These are phyloP conservation scores for Oreonectes daqikongensis DNA, from an alignment of 2,797 vertebrate genomes.

Conservation along the genomic window DNA sequence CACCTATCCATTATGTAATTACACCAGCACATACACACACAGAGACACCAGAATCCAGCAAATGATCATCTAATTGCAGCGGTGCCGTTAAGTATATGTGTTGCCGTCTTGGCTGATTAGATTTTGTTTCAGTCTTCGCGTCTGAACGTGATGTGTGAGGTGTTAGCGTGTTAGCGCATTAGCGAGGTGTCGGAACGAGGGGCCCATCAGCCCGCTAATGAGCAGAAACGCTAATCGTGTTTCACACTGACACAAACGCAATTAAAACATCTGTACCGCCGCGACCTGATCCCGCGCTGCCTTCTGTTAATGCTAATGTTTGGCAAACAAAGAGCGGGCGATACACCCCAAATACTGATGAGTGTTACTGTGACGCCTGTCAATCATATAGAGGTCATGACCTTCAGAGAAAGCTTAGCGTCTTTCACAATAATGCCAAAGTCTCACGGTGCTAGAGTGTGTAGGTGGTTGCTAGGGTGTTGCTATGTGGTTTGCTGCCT, in stretches of 20 bases:
- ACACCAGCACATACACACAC: conserved; percentile 31
- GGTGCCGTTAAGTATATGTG: conserved; percentile 55
- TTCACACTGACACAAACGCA: conserved; percentile 75
- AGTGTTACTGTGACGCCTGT: conserved; percentile 13
- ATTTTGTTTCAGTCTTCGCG: conserved; percentile 55
- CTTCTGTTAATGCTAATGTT: conserved; percentile 48
- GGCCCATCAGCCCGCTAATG: conserved; percentile 74
- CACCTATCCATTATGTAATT: conserved; percentile 39
- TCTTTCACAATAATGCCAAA: neutral
- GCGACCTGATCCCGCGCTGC: conserved; percentile 48
- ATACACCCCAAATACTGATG: conserved; percentile 10
- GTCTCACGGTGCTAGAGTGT: neutral
- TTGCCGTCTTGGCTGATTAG: conserved; percentile 61
- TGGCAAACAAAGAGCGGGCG: conserved; percentile 44
- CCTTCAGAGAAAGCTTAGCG: conserved; percentile 11
- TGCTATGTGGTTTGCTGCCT: neutral
- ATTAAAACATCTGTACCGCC: conserved; percentile 72
- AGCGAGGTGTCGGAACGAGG: conserved; percentile 55
- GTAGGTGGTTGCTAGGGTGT: neutral
- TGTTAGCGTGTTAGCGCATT: conserved; percentile 56
- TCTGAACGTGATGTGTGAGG: conserved; percentile 52
- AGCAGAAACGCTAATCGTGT: conserved; percentile 76
- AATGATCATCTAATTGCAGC: conserved; percentile 62
- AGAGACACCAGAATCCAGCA: conserved; percentile 45
- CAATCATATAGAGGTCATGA: conserved; percentile 6